These are phyloP conservation scores for Aethina tumida DNA, from an alignment of 1,140 invertebrate genomes.

Conservation along the genomic window DNA sequence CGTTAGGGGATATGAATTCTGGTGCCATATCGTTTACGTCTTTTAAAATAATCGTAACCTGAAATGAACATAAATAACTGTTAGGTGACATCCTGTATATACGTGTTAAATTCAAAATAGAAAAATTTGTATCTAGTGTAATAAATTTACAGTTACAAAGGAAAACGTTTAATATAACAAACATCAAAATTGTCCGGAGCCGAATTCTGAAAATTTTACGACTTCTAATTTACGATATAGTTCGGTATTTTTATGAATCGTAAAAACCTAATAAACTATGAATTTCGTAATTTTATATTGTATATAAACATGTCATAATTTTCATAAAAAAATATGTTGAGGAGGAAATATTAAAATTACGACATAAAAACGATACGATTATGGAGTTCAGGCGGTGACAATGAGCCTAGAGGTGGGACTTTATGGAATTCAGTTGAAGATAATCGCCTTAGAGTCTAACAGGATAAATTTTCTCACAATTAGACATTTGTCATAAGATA, in stretches of 20 bases:
- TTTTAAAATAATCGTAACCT: constrained; percentile 79
- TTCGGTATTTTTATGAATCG: constrained; percentile 9
- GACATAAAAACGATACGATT: too few relatives aligned
- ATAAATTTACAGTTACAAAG: constrained; percentile 2
- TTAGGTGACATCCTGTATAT: too few relatives aligned
- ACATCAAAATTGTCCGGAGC: background rate
- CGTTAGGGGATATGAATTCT: constrained; percentile 74
- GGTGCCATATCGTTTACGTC: constrained; percentile 94
- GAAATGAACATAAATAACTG: constrained; percentile 32
- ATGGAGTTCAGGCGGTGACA: too few relatives aligned
- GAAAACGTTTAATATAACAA: background rate
- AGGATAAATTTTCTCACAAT: too few relatives aligned
- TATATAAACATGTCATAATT: constrained; percentile 10
- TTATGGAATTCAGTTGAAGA: too few relatives aligned
- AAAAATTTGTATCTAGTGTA: background rate
- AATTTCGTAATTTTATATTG: constrained; percentile 2
- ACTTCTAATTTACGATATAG: constrained; percentile 6
- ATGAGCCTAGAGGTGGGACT: too few relatives aligned
- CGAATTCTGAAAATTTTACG: constrained; percentile 6
- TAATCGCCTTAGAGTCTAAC: too few relatives aligned
- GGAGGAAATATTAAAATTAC: too few relatives aligned
- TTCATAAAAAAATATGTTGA: too few relatives aligned
- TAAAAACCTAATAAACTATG: constrained; percentile 10
- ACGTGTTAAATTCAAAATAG: constrained; percentile 3
- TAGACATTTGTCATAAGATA: too few relatives aligned